phyloP scores from a whole-genome alignment of 2,113 vertebrate species.

The Toxotes jaculatrix region DNA sequence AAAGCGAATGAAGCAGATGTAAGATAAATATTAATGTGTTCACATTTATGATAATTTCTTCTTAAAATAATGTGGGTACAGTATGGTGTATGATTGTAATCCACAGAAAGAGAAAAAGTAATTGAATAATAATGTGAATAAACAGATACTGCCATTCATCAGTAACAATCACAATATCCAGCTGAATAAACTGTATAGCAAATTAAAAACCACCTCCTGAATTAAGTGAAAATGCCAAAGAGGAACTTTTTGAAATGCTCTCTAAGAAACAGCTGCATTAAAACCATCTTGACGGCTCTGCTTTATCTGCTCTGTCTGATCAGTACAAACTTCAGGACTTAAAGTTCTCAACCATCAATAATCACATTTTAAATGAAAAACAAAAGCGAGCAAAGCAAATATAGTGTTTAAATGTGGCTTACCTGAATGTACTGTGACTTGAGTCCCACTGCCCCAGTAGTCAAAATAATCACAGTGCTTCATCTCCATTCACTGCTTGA shows the following conservation, averaged over 20 bases:
- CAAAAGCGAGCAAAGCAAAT: background rate
- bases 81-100: background rate
- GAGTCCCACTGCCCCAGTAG: conserved; percentile 37
- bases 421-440: conserved; percentile 47
- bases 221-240: background rate
- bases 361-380: background rate
- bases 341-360: background rate
- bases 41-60: background rate
- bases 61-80: background rate
- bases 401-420: conserved; percentile 34
- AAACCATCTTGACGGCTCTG: background rate
- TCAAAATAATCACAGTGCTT: conserved; percentile 39
- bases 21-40: no score
- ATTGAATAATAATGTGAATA: background rate
- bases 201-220: background rate
- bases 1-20: background rate
- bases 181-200: background rate
- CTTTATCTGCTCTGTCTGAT: background rate
- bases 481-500: conserved; percentile 21
- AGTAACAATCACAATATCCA: background rate
- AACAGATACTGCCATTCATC: background rate
- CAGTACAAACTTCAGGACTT: background rate
- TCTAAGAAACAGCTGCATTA: conserved; percentile 10
- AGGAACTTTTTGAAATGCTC: background rate
- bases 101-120: background rate